Conservation (phyloP, 2,797 vertebrate species). For the Acipenser oxyrinchus region DNA sequence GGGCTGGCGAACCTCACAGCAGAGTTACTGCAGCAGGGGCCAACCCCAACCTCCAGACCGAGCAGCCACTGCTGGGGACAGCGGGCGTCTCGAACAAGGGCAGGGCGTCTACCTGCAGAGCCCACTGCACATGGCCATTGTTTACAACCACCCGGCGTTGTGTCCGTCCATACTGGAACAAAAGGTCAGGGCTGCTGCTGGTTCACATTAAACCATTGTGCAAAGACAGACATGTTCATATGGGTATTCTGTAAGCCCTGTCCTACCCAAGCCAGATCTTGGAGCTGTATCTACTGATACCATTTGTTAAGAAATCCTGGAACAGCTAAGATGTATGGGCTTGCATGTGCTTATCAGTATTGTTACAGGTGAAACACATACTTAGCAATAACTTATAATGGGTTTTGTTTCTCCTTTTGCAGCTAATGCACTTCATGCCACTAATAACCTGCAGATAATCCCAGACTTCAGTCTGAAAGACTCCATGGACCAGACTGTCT, state of each 20-base stretch:
- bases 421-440: slow-evolving; percentile 96
- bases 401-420: slow-evolving; percentile 22
- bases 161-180: slow-evolving; percentile 94
- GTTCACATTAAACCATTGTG: too few relatives aligned
- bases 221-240: too few relatives aligned
- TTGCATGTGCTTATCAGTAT: neutral
- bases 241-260: neutral
- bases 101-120: slow-evolving; percentile 69
- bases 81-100: slow-evolving; percentile 28
- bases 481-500: slow-evolving; percentile 88
- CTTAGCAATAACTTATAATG: neutral
- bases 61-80: slow-evolving; percentile 54
- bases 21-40: slow-evolving; percentile 90
- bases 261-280: too few relatives aligned
- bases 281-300: neutral
- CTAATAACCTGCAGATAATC: slow-evolving; percentile 96
- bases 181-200: slow-evolving; percentile 58
- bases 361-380: neutral
- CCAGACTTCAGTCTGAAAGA: slow-evolving; percentile 97
- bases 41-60: slow-evolving; percentile 92
- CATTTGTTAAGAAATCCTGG: neutral
- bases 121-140: slow-evolving; percentile 93
- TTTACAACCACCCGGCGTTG: slow-evolving; percentile 87
- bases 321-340: too few relatives aligned
- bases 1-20: slow-evolving; percentile 83